Conservation (phyloP, 2,797 vertebrate genomes). For the Dendrocincla tyrannina region DNA sequence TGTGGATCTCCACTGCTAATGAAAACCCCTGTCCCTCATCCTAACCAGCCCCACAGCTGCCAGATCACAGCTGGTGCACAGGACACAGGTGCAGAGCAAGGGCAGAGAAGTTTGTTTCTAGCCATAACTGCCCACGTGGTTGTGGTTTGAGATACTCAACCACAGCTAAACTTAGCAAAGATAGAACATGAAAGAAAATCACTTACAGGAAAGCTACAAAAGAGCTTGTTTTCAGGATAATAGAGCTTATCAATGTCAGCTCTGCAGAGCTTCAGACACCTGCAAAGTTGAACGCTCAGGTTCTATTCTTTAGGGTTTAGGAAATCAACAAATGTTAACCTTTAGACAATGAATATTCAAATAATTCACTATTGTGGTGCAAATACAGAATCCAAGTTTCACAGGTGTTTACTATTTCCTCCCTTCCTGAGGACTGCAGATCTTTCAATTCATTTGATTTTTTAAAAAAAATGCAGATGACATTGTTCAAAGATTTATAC, state of each 20-base stretch:
- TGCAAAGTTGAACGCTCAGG: neutral
- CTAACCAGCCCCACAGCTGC: neutral
- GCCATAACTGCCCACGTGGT: neutral
- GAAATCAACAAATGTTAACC: neutral
- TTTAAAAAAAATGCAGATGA: neutral
- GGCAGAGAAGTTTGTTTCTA: neutral
- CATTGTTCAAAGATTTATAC: neutral
- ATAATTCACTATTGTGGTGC: neutral
- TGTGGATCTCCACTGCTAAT: neutral
- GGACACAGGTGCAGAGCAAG: neutral
- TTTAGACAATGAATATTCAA: neutral
- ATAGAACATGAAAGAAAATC: neutral
- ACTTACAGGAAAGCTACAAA: neutral
- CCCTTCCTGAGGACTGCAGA: neutral
- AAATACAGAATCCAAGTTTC: neutral
- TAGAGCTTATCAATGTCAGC: neutral
- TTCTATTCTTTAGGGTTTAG: neutral
- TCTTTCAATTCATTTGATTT: neutral
- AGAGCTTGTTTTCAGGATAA: neutral
- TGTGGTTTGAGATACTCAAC: neutral
- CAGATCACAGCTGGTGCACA: neutral
- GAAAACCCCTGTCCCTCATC: neutral
- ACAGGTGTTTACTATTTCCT: neutral
- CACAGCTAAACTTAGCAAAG: neutral
- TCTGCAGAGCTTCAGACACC: neutral